A percentile compares a stretch with the other conserved stretches of the same genome.
Conservation (phyloP, 2,797 vertebrate species). For the Myioborus melanocephalus region DNA sequence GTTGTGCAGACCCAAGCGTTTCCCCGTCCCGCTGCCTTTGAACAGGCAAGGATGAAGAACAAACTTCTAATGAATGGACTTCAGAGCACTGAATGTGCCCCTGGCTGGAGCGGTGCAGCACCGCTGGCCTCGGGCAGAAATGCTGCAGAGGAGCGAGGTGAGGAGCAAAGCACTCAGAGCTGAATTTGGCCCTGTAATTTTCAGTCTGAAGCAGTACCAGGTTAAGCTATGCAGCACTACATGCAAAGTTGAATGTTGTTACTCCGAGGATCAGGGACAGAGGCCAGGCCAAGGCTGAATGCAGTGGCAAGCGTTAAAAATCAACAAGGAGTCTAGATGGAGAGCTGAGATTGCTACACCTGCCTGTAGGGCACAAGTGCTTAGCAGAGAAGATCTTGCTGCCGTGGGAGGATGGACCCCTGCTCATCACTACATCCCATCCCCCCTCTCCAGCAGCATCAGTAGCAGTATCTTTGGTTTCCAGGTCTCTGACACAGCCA, state of each 20-base stretch:
- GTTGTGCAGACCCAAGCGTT: not conserved
- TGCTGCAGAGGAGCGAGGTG: rapidly evolving
- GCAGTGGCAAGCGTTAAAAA: not conserved
- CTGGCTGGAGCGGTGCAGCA: not conserved
- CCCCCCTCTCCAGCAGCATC: not conserved
- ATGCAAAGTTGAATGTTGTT: not conserved
- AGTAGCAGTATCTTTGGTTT: not conserved
- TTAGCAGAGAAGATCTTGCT: not conserved
- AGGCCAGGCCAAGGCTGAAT: not conserved
- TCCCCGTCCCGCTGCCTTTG: not conserved
- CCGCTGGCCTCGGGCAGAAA: not conserved
- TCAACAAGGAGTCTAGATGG: not conserved
- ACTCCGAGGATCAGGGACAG: not conserved
- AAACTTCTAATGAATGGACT: not conserved
- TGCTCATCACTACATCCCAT: rapidly evolving
- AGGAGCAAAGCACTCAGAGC: not conserved
- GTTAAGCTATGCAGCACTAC: not conserved
- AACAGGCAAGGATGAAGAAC: not conserved
- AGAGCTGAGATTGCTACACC: not conserved
- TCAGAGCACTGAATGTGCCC: not conserved
- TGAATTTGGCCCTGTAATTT: not conserved
- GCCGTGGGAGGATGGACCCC: rapidly evolving
- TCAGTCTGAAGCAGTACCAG: not conserved
- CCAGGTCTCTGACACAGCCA: not conserved
- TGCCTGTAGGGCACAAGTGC: not conserved